phyloP scores from a whole-genome alignment of 2,797 vertebrate genomes.

The Lepus oiostolus region DNA sequence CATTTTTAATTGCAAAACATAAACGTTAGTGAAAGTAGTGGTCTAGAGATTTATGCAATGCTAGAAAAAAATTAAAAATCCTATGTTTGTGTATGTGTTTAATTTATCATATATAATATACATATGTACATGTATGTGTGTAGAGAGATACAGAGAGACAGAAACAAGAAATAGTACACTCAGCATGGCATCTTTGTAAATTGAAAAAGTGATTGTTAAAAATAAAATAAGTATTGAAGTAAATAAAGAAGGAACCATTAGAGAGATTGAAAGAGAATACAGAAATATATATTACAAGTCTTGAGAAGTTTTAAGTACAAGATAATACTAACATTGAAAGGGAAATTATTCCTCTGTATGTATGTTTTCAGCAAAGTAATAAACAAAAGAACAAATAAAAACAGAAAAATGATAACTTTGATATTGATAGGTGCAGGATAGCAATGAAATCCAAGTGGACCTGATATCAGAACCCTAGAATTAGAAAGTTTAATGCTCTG shows the following conservation, averaged over 20 bases:
- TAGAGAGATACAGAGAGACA: background rate
- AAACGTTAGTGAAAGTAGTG: background rate
- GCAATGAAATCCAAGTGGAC: background rate
- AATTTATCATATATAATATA: background rate
- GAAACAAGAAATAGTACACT: background rate
- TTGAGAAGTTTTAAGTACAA: background rate
- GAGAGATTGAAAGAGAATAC: background rate
- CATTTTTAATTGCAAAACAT: background rate
- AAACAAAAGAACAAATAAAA: background rate
- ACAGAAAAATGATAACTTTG: background rate
- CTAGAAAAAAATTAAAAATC: background rate
- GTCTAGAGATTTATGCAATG: background rate
- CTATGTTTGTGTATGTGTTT: background rate
- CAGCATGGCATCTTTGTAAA: background rate
- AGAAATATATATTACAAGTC: background rate
- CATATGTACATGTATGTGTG: background rate
- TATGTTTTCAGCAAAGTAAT: background rate
- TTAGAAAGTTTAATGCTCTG: background rate
- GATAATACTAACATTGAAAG: background rate
- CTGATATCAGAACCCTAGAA: background rate
- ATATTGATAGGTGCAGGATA: background rate
- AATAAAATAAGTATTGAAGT: background rate
- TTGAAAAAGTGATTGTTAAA: background rate
- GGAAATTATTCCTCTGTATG: background rate
- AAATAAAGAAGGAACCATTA: background rate